These are phyloP conservation scores for Monopis laevigella DNA, from an alignment of 2,888 invertebrate species.

Conservation along the genomic window DNA sequence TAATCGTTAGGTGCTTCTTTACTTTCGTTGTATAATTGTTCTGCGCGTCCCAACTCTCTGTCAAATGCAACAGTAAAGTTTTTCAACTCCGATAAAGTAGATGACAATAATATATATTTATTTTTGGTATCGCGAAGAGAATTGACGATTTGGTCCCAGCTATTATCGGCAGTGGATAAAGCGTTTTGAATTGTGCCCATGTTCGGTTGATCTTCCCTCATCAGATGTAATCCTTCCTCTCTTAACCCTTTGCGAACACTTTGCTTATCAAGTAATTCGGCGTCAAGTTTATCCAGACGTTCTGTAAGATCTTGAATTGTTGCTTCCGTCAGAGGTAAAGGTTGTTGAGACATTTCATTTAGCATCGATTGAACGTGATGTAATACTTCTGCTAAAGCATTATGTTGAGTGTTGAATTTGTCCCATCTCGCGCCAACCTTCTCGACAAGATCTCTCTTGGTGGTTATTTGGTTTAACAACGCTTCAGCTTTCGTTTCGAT, in stretches of 20 bases:
- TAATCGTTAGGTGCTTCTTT: constrained; percentile 77
- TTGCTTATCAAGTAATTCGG: constrained; percentile 67
- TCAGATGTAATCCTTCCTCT: constrained; percentile 79
- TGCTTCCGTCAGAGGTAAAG: constrained; percentile 52
- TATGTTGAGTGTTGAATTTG: constrained; percentile 79
- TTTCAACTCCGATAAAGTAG: constrained; percentile 78
- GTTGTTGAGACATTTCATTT: constrained; percentile 63
- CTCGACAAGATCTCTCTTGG: constrained; percentile 73
- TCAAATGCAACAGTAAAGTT: constrained; percentile 77
- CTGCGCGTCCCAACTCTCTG: constrained; percentile 75
- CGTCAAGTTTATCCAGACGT: constrained; percentile 62
- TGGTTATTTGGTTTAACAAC: constrained; percentile 72
- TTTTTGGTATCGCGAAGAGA: constrained; percentile 78
- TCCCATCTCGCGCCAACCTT: constrained; percentile 80
- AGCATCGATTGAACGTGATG: constrained; percentile 66
- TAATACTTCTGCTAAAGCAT: constrained; percentile 73
- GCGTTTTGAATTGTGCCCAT: constrained; percentile 83
- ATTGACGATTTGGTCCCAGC: constrained; percentile 83
- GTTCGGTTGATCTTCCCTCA: constrained; percentile 84
- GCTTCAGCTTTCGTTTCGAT: constrained; percentile 76
- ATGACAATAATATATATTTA: constrained; percentile 76
- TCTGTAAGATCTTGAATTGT: constrained; percentile 58
- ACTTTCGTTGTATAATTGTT: constrained; percentile 70
- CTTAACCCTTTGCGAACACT: constrained; percentile 76
- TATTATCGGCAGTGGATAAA: constrained; percentile 78